Conservation (phyloP, 2,113 vertebrate genomes). For the Nannobrachium achirus region DNA sequence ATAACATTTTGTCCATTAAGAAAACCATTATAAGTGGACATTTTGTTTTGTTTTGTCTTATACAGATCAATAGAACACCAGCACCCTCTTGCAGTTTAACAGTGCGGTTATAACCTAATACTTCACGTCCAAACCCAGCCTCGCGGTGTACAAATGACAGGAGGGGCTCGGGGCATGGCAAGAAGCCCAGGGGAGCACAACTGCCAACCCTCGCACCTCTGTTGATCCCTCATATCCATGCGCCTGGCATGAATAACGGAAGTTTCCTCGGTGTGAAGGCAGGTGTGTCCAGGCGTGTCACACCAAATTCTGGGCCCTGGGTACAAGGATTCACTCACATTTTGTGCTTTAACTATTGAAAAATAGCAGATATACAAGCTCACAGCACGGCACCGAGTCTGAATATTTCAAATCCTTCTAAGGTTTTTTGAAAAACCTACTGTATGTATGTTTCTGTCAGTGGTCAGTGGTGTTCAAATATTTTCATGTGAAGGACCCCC, state of each 20-base stretch:
- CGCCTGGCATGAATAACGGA: conserved; percentile 57
- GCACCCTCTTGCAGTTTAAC: conserved; percentile 60
- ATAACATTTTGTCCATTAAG: too few species aligned
- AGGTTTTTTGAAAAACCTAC: too few species aligned
- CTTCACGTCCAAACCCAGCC: conserved; percentile 48
- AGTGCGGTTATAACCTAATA: conserved; percentile 53
- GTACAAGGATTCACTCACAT: too few species aligned
- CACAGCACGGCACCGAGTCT: too few species aligned
- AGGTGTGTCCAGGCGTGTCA: too few species aligned
- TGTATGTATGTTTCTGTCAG: too few species aligned
- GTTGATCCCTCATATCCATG: conserved; percentile 56
- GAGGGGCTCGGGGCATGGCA: conserved; percentile 54
- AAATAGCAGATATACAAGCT: too few species aligned
- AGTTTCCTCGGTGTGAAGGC: conserved; percentile 49
- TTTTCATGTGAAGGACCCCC: too few species aligned
- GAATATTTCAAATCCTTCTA: too few species aligned
- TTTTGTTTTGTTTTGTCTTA: conserved; percentile 56
- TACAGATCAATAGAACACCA: conserved; percentile 64
- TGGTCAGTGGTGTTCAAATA: too few species aligned
- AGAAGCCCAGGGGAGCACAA: conserved; percentile 56
- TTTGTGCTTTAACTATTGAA: too few species aligned
- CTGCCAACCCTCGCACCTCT: conserved; percentile 52
- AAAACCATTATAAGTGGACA: conserved; percentile 46
- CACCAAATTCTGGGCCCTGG: too few species aligned
- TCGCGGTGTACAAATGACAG: conserved; percentile 53